Evolutionary conservation across 2,113 vertebrate species (phyloP), one percentile per base, ranked within the genome.

Genomic region (Nibea albiflora): DNA sequence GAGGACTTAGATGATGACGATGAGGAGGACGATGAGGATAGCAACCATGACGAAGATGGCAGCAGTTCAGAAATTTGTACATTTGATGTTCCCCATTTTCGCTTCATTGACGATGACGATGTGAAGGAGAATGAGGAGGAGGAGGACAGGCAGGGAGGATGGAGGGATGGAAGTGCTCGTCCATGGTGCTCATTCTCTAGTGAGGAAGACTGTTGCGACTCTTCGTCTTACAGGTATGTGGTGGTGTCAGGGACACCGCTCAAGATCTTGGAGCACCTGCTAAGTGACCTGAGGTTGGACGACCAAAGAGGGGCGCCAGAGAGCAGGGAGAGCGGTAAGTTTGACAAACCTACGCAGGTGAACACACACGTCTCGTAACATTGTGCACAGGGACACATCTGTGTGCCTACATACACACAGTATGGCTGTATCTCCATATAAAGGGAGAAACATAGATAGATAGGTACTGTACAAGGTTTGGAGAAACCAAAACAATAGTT

Each of bases 211-310:
- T 96, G 94, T 85, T 69, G 63, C 17, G 92, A 92, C 22, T 96
- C 95, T 90, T 96, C 97, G 0, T 89, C 91, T 90, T 95, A 94
- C 94, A 99, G 98, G 96, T 99, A 98, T 19, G 96, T 98, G 90
- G 98, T 99, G 89, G 98, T 99, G 90, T 98, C 98, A 0, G 98
- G 98, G 75, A 99, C 98, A 5, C 98, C 98, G 0, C 97, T 99
- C 87, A 99, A 98, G 94, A 99, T 99, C 94, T 92, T 99, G 94
- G 98, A 99, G 95, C 98, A 98, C 85, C 96, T 99, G 66, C 93
- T 99, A 67, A 97, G 97, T 83, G 97, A 98, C 92, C 95, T 99
- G 89, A 96, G 97, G 87, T 92, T 99, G 92, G 97, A 98, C 63
- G 96, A 98, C 80, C 96, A 96, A 84, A 97, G 98, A 93, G 95